phyloP scores from a whole-genome alignment of 2,113 vertebrate species.

The Anolis carolinensis region DNA sequence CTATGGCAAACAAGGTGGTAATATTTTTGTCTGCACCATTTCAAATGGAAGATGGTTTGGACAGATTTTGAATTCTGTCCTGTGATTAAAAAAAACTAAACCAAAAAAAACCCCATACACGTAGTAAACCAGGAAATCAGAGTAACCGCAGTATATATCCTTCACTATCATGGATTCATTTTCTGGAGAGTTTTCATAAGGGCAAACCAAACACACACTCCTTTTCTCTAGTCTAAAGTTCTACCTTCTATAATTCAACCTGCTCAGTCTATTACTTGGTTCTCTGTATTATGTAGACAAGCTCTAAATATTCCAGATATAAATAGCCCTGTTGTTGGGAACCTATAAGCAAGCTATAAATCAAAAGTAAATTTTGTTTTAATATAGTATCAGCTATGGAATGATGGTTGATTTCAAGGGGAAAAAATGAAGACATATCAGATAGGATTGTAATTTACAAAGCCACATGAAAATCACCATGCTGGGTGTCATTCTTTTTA shows the following conservation, averaged over 20 bases:
- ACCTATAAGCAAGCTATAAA: background rate
- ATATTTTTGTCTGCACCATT: background rate
- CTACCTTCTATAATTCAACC: background rate
- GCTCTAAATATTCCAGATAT: background rate
- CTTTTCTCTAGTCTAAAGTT: background rate
- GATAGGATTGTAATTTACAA: conserved; percentile 2
- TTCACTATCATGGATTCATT: background rate
- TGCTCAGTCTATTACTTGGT: background rate
- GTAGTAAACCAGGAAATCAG: background rate
- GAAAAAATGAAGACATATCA: background rate
- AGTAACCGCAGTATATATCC: background rate
- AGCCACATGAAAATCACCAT: background rate
- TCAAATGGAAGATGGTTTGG: background rate
- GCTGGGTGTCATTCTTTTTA: conserved; percentile 10
- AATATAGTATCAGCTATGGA: background rate
- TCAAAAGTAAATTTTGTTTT: background rate
- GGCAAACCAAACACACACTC: background rate
- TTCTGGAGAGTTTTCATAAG: background rate
- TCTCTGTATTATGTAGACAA: background rate
- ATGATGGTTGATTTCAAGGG: background rate
- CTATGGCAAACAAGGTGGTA: background rate
- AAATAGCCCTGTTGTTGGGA: background rate
- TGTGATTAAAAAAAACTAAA: background rate
- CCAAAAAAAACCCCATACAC: background rate
- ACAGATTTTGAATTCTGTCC: no score